Base-by-base conservation (phyloP, 2,888 invertebrate genomes). In the Pecten maximus region DNA sequence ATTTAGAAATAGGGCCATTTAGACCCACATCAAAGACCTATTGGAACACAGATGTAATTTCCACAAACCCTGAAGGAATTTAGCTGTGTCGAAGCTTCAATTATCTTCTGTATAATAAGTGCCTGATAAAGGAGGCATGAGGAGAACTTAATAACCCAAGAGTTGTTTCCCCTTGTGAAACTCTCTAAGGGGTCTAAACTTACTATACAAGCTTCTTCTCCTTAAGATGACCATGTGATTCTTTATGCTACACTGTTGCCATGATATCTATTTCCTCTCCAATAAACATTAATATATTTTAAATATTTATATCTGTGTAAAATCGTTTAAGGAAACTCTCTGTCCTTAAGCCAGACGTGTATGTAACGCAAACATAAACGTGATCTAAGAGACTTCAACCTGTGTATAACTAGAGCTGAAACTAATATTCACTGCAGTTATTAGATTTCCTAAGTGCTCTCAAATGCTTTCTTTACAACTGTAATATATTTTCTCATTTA, bases 1-100 rank as follows among this genome's bases (percentile, higher is more conserved):
- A 35, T 74, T 19, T 74, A 74, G 74, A 74, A 74, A 23, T 35
- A 74, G 74, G 74, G 12, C 35, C 23, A 10, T 74, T 74, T 74
- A 28, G 35, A 74, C 74, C 74, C 74, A 74, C 35, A 74, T 35
- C 74, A 74, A 74, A 74, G 74, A 35, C 74, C 74, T 74, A 28
- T 2, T 35, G 35, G 35, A 74, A 74, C 35, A 28, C 23, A 10
- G 74, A 74, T 74, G 74, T 35, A 15, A 35, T 74, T 74, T 35
- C 10, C 35, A 74, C 74, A 74, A 19, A 35, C 35, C 74, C 28
- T 74, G 12, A 28, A 74, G 28, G 74, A 35, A 35, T 74, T 35
- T 10, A 74, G 35, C n/a, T 19, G 12, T 8, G 54, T 19, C 12
- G 23, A 23, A 44, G 44, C 8, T 4, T 44, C 15, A 54, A 12